Base-by-base conservation (phyloP, 2,113 vertebrate species). In the Sinocyclocheilus maitianheensis region DNA sequence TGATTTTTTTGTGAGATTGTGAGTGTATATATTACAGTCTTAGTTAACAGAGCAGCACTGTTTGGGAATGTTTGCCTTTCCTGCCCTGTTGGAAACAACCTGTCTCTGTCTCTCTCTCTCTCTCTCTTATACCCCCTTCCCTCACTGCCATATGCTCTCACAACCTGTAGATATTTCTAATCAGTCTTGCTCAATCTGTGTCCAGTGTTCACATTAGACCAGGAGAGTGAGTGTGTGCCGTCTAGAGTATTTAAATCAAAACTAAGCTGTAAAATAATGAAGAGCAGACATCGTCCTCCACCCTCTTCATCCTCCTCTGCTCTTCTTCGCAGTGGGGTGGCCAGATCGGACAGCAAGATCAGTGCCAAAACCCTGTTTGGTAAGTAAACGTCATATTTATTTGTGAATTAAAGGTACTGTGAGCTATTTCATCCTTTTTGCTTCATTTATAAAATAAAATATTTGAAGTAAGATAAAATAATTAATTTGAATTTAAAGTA, bases 361-460 rank as follows among this genome's bases (percentile, higher is more conserved):
- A 96, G 94, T 84, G 95, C 95, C 89, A 96, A 96, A 93, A 94
- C 95, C 89, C 92, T 96, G 51, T 96, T 94, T 1, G 95, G 95
- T 96, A 90, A 94, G 94, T 51, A 14, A 76, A 16, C 30, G 3
- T 77, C 18, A 51, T 24, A 11, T 48, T 51, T 83, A 85, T 86
- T 80, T 37, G 72, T 75, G 13, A 16, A 18, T 22, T 77, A 74
- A n/a, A 46, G 10, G 37, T 24, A 40, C 40, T 16, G 40, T 48
- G 43, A 24, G 22, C 40, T 6, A 34, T 58, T 58, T 20, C 6
- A 58, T 60, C 20, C 4, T 55, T 55, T 58, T 58, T 58, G 55
- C 55, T 58, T 58, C 5, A 5, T 16, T 16, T 0, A 16, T 58
- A 6, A 60, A 22, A 60, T 60, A 51, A 58, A 60, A 22, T 48